Evolutionary conservation across 2,888 invertebrate genomes (phyloP), one percentile per base, ranked within the genome.

Genomic region (Ariolimax columbianus): DNA sequence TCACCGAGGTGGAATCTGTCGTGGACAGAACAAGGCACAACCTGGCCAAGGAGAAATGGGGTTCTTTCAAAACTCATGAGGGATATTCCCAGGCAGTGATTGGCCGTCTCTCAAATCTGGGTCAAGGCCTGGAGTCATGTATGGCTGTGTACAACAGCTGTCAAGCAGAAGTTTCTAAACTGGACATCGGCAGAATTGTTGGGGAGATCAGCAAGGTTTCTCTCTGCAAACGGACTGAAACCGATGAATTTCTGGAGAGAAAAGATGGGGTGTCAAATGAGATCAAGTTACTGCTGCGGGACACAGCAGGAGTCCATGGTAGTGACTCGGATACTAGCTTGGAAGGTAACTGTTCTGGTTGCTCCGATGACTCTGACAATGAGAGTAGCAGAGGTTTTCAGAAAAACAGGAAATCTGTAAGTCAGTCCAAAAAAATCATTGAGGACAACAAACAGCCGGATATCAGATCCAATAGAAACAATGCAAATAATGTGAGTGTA

Each of bases 181-280:
- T 47, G 0, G 55, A 55, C 33, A 72, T 82, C 23, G 55, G 73
- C 33, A 40, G 55, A 2, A 82, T 82, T 40, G 73, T 82, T 2
- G 82, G 55, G 30, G 82, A 82, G 30, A 82, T 82, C 26, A 72
- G 38, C 26, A 82, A 82, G 23, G 19, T 82, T 30, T 82, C 82
- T 38, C 2, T 82, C 0, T 33, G 40, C 6, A 82, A 38, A 72
- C 36, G 17, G n/a, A 30, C 36, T 36, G 30, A 30, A 3, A 59
- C 47, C 4, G 26, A 1, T 33, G 33, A 72, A 40, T 82, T 82
- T 40, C 43, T 26, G 9, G 19, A 55, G 33, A 73, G 73, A 19
- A 73, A 51, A 55, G 82, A 73, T 38, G 23, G 23, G 4, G 23
- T 72, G 23, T 47, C 59, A n/a, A 82, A 51, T 33, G 17, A 14